These are phyloP conservation scores for Myanophis thanlyinensis DNA, from an alignment of 2,113 vertebrate species.

Conservation along the genomic window DNA sequence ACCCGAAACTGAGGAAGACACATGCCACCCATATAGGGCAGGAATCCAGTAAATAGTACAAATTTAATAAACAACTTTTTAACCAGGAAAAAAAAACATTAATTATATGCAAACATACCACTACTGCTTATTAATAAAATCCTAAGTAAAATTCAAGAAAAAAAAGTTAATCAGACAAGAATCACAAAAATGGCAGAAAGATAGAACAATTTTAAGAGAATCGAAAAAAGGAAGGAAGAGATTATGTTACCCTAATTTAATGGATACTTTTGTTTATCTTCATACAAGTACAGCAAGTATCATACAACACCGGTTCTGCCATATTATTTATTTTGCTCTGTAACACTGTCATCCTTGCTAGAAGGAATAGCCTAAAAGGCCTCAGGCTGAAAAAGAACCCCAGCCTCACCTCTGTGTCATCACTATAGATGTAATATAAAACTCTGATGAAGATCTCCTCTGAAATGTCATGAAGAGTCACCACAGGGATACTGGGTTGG, in stretches of 20 bases:
- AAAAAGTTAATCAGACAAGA: neutral
- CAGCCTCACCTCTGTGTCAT: conserved; percentile 84
- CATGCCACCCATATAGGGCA: neutral
- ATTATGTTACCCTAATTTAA: no score
- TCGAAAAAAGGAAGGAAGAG: neutral
- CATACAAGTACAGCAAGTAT: neutral
- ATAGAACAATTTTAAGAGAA: conserved; percentile 3
- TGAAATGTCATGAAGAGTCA: conserved; percentile 86
- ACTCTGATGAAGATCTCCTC: conserved; percentile 86
- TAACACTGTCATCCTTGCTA: neutral
- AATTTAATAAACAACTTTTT: conserved; percentile 1
- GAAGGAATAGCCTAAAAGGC: neutral
- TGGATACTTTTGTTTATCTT: neutral
- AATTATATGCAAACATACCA: neutral
- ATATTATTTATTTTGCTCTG: neutral
- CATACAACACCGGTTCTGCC: neutral
- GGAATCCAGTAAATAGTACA: accelerated
- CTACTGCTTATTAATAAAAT: neutral
- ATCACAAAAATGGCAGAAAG: neutral
- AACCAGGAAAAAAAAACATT: neutral
- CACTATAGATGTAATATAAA: conserved; percentile 92
- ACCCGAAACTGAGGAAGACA: no score
- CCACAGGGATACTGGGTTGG: conserved; percentile 83
- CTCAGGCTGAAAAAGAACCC: neutral
- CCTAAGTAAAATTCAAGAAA: neutral